phyloP scores from a whole-genome alignment of 2,113 vertebrate genomes.

The Gobius niger region DNA sequence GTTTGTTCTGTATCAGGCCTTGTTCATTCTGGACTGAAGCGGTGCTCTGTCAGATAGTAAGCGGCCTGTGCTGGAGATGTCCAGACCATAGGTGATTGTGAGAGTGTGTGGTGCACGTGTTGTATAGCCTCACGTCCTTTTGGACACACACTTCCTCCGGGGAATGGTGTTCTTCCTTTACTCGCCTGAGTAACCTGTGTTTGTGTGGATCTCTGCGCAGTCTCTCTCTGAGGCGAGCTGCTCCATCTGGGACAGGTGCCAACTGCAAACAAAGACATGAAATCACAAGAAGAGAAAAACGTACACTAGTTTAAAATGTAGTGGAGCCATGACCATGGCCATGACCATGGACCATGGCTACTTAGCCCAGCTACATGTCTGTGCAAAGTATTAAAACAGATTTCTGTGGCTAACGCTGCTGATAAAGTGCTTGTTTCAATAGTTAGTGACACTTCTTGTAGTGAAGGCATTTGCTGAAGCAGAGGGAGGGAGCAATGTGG shows the following conservation, averaged over 20 bases:
- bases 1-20: conserved; percentile 49
- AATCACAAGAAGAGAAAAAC: conserved; percentile 49
- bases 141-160: conserved; percentile 37
- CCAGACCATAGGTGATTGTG: conserved; percentile 29
- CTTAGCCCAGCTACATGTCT: conserved; percentile 12
- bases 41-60: conserved; percentile 50
- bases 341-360: not conserved
- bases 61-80: conserved; percentile 48
- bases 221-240: conserved; percentile 72
- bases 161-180: conserved; percentile 35
- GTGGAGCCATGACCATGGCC: not conserved
- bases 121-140: conserved; percentile 38
- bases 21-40: conserved; percentile 50
- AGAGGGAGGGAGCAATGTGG: conserved; percentile 51
- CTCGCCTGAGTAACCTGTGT: conserved; percentile 32
- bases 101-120: conserved; percentile 24
- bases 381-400: conserved; percentile 28
- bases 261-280: conserved; percentile 81
- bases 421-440: conserved; percentile 39
- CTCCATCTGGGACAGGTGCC: conserved; percentile 85
- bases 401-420: conserved; percentile 5
- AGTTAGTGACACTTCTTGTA: conserved; percentile 55
- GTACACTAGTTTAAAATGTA: conserved; percentile 24
- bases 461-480: conserved; percentile 69
- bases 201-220: conserved; percentile 51